Percentiles rank a stretch among this genome's conserved stretches.
Conservation (phyloP, 2,888 invertebrate species). For the Drosophila yooni region DNA sequence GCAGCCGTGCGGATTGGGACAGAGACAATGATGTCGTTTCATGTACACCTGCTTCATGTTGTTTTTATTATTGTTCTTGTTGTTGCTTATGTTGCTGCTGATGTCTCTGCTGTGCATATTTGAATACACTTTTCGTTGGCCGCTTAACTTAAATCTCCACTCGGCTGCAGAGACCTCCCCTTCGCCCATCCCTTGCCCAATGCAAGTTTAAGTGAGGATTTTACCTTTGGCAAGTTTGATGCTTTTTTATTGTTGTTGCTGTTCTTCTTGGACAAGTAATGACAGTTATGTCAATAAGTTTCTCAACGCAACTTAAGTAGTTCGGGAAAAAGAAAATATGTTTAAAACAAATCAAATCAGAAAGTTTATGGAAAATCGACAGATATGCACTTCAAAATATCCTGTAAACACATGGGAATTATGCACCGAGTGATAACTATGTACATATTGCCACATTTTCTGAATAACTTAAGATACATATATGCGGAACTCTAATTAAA, state of each 20-base stretch:
- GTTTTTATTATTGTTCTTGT: slow-evolving; percentile 66
- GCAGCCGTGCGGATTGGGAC: slow-evolving; percentile 24
- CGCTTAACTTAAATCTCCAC: slow-evolving; percentile 76
- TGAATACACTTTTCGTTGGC: slow-evolving; percentile 80
- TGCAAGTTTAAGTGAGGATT: slow-evolving; percentile 67
- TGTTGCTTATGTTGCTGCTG: slow-evolving; percentile 41
- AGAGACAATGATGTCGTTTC: slow-evolving; percentile 77
- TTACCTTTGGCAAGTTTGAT: slow-evolving; percentile 56
- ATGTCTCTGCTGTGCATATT: slow-evolving; percentile 69
- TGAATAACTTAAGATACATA: neutral
- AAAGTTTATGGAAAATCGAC: slow-evolving; percentile 14
- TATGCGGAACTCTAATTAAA: neutral
- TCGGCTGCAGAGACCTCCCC: slow-evolving; percentile 17
- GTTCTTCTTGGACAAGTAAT: slow-evolving; percentile 67
- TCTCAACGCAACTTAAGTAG: slow-evolving; percentile 46
- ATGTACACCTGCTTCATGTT: slow-evolving; percentile 79
- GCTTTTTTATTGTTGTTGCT: slow-evolving; percentile 22
- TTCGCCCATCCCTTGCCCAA: slow-evolving; percentile 25
- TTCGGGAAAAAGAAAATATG: slow-evolving; percentile 13
- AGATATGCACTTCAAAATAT: neutral
- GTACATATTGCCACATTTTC: neutral
- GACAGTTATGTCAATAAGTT: slow-evolving; percentile 81
- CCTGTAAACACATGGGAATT: neutral
- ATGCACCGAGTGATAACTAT: neutral
- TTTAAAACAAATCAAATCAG: slow-evolving; percentile 50